Evolutionary conservation across 2,888 invertebrate genomes (phyloP).

Genomic region (Charanyca ferruginea): DNA sequence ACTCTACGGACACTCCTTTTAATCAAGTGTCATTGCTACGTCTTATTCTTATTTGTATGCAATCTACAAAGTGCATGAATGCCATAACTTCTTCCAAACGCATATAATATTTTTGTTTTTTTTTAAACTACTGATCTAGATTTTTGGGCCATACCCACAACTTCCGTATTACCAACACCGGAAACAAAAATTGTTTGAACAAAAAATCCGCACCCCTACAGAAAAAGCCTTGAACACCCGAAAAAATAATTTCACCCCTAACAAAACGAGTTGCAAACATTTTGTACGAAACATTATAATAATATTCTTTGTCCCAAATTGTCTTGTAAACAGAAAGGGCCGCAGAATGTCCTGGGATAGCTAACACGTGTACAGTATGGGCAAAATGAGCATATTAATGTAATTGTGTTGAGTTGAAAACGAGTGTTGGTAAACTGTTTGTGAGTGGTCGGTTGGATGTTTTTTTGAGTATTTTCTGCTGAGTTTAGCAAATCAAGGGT

Average conservation of each 20-base stretch:
- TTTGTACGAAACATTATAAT: constrained; percentile 38
- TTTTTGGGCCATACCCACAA: neutral
- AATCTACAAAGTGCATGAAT: too few species aligned
- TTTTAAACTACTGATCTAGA: too few species aligned
- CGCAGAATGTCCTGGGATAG: neutral
- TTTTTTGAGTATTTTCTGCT: constrained; percentile 28
- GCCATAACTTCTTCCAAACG: too few species aligned
- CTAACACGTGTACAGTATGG: constrained; percentile 24
- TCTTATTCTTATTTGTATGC: too few species aligned
- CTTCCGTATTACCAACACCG: too few species aligned
- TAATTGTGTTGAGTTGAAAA: constrained; percentile 46
- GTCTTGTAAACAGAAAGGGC: constrained; percentile 43
- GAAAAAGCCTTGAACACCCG: neutral
- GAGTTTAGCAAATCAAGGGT: constrained; percentile 12
- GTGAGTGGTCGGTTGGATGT: constrained; percentile 20
- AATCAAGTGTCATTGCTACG: too few species aligned
- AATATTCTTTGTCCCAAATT: constrained; percentile 50
- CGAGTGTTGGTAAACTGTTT: constrained; percentile 44
- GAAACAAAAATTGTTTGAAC: constrained; percentile 9
- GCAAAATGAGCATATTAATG: constrained; percentile 46
- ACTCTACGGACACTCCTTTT: too few species aligned
- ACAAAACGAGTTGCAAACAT: constrained; percentile 30
- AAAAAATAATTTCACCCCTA: constrained; percentile 16
- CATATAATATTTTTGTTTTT: too few species aligned
- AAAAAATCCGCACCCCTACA: constrained; percentile 6